Percentiles rank a stretch among this genome's conserved stretches.
Conservation (phyloP, 2,113 vertebrate genomes). For the Marmota flaviventris region DNA sequence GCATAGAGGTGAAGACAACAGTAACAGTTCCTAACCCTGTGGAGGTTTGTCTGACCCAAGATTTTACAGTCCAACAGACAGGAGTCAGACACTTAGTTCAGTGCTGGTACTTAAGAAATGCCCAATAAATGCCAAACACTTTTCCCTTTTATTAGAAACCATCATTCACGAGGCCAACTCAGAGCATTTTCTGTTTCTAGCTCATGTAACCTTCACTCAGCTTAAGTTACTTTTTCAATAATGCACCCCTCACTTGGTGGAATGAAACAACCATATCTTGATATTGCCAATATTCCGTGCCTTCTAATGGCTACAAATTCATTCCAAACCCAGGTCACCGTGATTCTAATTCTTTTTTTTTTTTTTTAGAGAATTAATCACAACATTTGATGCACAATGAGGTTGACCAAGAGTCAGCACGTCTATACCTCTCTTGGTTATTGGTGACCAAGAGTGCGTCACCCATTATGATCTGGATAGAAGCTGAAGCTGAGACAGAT, state of each 20-base stretch:
- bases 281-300: not conserved
- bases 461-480: not conserved
- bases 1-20: not conserved
- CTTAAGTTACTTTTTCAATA: not conserved
- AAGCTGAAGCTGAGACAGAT: not conserved
- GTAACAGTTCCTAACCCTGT: not conserved
- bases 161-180: not conserved
- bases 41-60: not conserved
- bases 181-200: constrained; percentile 9
- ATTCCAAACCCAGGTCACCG: not conserved
- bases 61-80: not conserved
- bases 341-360: not conserved
- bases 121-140: not conserved
- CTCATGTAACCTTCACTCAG: not conserved
- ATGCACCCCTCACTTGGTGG: not conserved
- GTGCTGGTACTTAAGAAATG: not conserved
- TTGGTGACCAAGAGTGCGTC: not conserved
- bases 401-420: not conserved
- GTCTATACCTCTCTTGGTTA: not conserved
- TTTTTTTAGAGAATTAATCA: not conserved
- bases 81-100: not conserved
- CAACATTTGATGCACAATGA: not conserved
- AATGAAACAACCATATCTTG: not conserved
- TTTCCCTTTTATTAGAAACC: not conserved
- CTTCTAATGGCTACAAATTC: not conserved